Base-by-base conservation (phyloP, 2,888 invertebrate genomes). In the Mimachlamys varia region DNA sequence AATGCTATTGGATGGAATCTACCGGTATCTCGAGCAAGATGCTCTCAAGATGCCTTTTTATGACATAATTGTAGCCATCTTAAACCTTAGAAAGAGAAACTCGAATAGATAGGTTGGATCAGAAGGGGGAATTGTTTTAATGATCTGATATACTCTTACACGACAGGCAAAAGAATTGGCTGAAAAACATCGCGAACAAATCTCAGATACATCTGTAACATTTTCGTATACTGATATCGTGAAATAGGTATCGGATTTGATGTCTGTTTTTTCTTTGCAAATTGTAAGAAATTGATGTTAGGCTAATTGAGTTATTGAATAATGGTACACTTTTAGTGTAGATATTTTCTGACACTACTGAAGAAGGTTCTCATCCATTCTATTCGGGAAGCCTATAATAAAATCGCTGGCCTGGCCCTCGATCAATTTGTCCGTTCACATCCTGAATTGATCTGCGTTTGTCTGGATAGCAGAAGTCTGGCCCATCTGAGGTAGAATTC, bases 401-500 rank as follows among this genome's bases (percentile, higher is more conserved):
- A 76, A 76, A 76, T 76, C 27, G 76, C 17, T 33, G 33, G 33
- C 76, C 33, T 76, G 76, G 76, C 76, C 76, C 33, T 12, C 13
- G 76, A 76, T 76, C 76, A 76, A 76, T 76, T 76, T 76, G 76
- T 76, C 76, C 76, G 22, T 27, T 76, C 76, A 17, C 33, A 33
- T 76, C 76, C 76, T 76, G 27, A 27, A 76, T 76, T 76, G 76
- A 76, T 76, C 76, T 76, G 76, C 33, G 33, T 76, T 76, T 76
- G 76, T 76, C 76, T 76, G 33, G 76, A 76, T 27, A 33, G 33
- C 27, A 76, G 22, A 76, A 27, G 76, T 76, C 33, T 76, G 12
- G 7, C 33, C 76, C 76, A 13, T 76, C 27, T 76, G 76, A 76
- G 76, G 76, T 76, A 76, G 76, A 33, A 27, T 12, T 33, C 76